These are phyloP conservation scores for Microcaecilia unicolor DNA, from an alignment of 2,797 vertebrate genomes.

Conservation along the genomic window DNA sequence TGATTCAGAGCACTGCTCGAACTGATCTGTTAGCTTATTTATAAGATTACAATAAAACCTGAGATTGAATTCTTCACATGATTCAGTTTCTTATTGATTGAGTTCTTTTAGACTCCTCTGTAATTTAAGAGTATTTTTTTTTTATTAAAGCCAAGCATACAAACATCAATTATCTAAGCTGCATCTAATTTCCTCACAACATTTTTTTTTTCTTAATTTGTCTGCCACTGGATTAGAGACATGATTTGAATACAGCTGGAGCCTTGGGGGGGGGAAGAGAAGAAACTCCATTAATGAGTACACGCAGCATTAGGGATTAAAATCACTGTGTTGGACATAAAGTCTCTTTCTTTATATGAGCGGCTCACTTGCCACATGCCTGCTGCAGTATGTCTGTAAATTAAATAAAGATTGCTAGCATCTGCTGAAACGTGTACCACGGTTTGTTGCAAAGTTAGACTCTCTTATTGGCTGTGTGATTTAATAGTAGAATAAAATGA, in stretches of 20 bases:
- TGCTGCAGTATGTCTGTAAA: constrained; percentile 28
- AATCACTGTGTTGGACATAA: constrained; percentile 29
- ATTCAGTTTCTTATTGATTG: constrained; percentile 50
- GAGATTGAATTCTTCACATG: constrained; percentile 47
- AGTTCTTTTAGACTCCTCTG: constrained; percentile 46
- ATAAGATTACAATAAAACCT: constrained; percentile 41
- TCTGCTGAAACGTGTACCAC: too few relatives aligned
- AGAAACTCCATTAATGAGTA: constrained; percentile 44
- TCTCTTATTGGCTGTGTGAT: too few relatives aligned
- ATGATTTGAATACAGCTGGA: constrained; percentile 56
- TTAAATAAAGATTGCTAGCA: too few relatives aligned
- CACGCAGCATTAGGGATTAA: constrained; percentile 42
- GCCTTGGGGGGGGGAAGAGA: constrained; percentile 47
- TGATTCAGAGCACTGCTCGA: constrained; percentile 15
- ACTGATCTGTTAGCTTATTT: constrained; percentile 33
- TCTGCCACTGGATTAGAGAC: constrained; percentile 49
- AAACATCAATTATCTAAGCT: constrained; percentile 54
- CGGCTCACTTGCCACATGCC: constrained; percentile 38
- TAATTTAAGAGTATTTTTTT: constrained; percentile 53
- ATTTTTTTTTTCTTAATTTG: constrained; percentile 27
- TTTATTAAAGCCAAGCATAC: constrained; percentile 48
- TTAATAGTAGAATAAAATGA: too few relatives aligned
- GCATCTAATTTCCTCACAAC: constrained; percentile 52
- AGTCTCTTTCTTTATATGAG: constrained; percentile 42
- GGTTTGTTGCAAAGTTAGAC: too few relatives aligned